These are phyloP conservation scores for Bellardia pandia DNA, from an alignment of 2,888 invertebrate genomes.

Conservation along the genomic window DNA sequence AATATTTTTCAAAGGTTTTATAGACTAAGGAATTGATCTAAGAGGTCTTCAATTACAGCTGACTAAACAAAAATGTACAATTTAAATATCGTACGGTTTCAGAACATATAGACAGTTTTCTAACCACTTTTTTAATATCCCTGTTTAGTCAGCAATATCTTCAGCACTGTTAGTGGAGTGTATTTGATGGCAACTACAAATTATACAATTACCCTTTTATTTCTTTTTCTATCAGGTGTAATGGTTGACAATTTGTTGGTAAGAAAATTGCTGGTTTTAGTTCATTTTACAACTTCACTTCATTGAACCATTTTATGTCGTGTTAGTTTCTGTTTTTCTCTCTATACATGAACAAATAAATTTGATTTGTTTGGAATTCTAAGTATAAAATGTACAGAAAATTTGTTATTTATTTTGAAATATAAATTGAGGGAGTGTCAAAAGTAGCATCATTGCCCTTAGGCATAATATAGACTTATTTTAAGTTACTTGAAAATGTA, in stretches of 20 bases:
- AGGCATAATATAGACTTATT: not conserved
- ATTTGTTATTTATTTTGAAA: not conserved
- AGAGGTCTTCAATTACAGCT: too few relatives aligned
- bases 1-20: not conserved
- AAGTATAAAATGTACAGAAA: not conserved
- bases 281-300: slow-evolving; percentile 30
- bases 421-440: not conserved
- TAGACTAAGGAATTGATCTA: too few relatives aligned
- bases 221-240: slow-evolving; percentile 51
- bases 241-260: slow-evolving; percentile 64
- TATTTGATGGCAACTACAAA: slow-evolving; percentile 63
- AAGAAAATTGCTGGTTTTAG: slow-evolving; percentile 60
- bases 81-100: too few relatives aligned
- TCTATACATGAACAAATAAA: not conserved
- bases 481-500: too few relatives aligned
- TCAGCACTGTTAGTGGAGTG: not conserved
- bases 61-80: too few relatives aligned
- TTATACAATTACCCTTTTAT: slow-evolving; percentile 61
- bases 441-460: not conserved
- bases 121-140: not conserved
- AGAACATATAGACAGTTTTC: too few relatives aligned
- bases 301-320: not conserved
- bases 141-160: slow-evolving; percentile 1
- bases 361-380: slow-evolving; percentile 15
- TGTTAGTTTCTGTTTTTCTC: not conserved